Base-by-base conservation (phyloP, 35 echinoderm and acorn worm species). In the Hemicentrotus pulcherrimus region DNA sequence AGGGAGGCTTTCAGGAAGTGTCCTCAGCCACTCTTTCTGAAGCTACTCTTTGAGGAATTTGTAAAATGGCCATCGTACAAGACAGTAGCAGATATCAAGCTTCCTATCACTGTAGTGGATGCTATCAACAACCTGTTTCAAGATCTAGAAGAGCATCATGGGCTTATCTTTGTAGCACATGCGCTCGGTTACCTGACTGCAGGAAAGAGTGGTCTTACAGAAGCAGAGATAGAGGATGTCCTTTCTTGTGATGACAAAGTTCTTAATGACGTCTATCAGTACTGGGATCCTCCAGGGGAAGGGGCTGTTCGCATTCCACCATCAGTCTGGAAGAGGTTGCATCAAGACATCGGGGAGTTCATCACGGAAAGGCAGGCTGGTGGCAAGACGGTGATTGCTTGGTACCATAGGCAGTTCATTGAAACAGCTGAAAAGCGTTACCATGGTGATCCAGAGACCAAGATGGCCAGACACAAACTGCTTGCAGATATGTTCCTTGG, bases 371-470 rank as follows among this genome's bases (percentile, higher is more conserved):
- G 95, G 3, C 96, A 98, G 48, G 96, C 97, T 28, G 97, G 95
- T 96, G 97, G 97, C 46, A 98, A 97, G 91, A 98, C 96, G 5
- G 97, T 98, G 11, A n/a, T 96, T 32, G 97, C 95, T n/a, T 98
- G 97, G 97, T 98, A 98, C 85, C 97, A 98, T 95, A 91, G 97
- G 9, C 97, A 98, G 46, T 98, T 98, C 86, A 97, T 97, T 94
- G 97, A 98, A 94, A 95, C 97, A 15, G 96, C 96, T 32, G 33
- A 92, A 30, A 94, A 91, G 47, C 96, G 95, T 16, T 98, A 97
- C 65, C 94, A 97, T 4, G 46, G 89, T 6, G 85, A 95, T 33
- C 11, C 87, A 48, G 92, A 95, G 32, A 92, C 50, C 30, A 85
- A 93, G 8, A 19, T 59, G 31, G 47, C 47, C 19, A 71, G 96